Evolutionary conservation across 2,797 vertebrate genomes (phyloP).

Genomic region (Paratrypauchen microcephalus): DNA sequence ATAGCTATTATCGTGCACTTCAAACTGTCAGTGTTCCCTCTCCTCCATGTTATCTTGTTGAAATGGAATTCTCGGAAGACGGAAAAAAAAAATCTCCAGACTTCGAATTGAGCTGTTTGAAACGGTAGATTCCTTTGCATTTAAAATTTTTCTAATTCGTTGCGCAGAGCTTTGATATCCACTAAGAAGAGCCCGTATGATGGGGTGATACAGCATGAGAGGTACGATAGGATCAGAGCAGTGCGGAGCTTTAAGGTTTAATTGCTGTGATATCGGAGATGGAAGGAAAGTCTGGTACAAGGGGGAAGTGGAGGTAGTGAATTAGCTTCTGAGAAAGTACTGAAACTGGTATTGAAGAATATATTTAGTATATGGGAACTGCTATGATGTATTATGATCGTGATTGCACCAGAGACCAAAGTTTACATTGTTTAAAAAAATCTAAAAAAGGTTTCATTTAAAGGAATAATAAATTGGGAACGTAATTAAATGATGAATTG

Average conservation of each 20-base stretch:
- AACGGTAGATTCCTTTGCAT: slow-evolving; percentile 67
- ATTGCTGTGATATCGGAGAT: slow-evolving; percentile 57
- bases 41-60: slow-evolving; percentile 72
- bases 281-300: slow-evolving; percentile 40
- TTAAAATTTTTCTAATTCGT: slow-evolving; percentile 74
- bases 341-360: background rate
- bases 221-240: slow-evolving; percentile 55
- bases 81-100: slow-evolving; percentile 62
- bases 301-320: slow-evolving; percentile 19
- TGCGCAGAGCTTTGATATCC: slow-evolving; percentile 65
- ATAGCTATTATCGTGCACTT: slow-evolving; percentile 81
- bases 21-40: slow-evolving; percentile 73
- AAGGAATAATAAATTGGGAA: background rate
- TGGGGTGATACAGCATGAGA: slow-evolving; percentile 68
- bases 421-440: background rate
- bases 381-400: background rate
- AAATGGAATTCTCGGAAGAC: slow-evolving; percentile 74
- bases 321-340: slow-evolving; percentile 1
- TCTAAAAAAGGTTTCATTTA: background rate
- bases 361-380: slow-evolving; percentile 43
- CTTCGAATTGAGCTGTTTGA: slow-evolving; percentile 65
- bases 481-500: background rate
- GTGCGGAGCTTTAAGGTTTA: slow-evolving; percentile 59
- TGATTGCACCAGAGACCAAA: background rate
- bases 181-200: slow-evolving; percentile 52